Evolutionary conservation across 2,888 invertebrate species (phyloP).

Genomic region (Hydropsyche betteni): DNA sequence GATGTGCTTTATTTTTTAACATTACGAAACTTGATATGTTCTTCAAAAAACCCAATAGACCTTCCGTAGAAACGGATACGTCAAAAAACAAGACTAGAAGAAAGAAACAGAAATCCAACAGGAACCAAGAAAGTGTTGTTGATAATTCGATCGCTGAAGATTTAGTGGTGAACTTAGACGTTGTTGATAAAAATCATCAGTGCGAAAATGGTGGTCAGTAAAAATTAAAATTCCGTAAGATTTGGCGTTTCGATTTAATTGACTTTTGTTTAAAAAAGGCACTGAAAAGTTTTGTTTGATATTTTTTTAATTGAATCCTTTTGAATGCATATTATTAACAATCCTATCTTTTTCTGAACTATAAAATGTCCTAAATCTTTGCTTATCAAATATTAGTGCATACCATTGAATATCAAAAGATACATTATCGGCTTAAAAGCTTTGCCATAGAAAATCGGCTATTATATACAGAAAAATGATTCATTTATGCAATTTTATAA

Average conservation of each 20-base stretch:
- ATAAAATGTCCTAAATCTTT: too few species aligned
- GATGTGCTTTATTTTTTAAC: not conserved
- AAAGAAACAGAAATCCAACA: conserved; percentile 63
- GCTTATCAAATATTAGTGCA: too few species aligned
- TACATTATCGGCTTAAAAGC: too few species aligned
- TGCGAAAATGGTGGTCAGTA: conserved; percentile 33
- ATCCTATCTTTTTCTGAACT: too few species aligned
- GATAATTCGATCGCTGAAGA: conserved; percentile 17
- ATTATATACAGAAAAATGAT: too few species aligned
- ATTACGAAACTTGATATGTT: conserved; percentile 39
- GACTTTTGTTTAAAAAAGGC: too few species aligned
- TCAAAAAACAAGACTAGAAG: conserved; percentile 59
- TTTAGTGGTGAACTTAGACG: not conserved
- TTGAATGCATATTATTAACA: too few species aligned
- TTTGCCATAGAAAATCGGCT: too few species aligned
- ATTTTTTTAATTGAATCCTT: too few species aligned
- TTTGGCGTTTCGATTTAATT: not conserved
- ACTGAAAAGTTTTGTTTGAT: too few species aligned
- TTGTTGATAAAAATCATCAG: conserved; percentile 13
- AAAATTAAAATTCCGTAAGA: conserved; percentile 1
- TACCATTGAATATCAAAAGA: too few species aligned
- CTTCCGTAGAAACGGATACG: conserved; percentile 56
- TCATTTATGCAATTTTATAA: too few species aligned
- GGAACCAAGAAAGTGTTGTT: conserved; percentile 58
- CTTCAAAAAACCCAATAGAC: conserved; percentile 46